Conservation (phyloP, 1,140 invertebrate genomes). For the Dinothrombium tinctorium region DNA sequence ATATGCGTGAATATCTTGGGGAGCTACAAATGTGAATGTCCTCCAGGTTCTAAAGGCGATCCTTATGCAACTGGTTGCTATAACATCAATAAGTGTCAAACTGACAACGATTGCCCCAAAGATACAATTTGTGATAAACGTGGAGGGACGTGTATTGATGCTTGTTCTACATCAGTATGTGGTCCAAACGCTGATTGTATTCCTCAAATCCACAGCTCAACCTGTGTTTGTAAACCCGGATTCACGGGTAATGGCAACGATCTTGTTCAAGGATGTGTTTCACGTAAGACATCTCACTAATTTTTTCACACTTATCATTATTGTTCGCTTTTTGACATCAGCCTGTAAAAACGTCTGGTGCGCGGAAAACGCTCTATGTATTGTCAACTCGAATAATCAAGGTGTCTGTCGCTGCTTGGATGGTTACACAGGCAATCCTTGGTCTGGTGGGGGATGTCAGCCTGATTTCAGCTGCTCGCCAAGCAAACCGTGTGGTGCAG, state of each 20-base stretch:
- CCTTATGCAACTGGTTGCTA: constrained; percentile 18
- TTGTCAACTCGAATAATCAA: constrained; percentile 35
- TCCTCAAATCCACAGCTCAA: constrained; percentile 44
- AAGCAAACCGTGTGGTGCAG: constrained; percentile 42
- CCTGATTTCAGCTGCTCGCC: constrained; percentile 38
- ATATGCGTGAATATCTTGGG: constrained; percentile 67
- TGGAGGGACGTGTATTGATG: constrained; percentile 26
- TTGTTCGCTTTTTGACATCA: too few relatives aligned
- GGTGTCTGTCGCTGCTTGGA: constrained; percentile 46
- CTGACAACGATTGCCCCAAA: constrained; percentile 13
- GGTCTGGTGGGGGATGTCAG: constrained; percentile 46
- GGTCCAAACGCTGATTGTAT: constrained; percentile 58
- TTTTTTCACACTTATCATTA: constrained; percentile 11
- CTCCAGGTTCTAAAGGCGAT: constrained; percentile 33
- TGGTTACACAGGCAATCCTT: constrained; percentile 47
- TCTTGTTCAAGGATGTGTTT: constrained; percentile 46
- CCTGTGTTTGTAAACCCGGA: constrained; percentile 35
- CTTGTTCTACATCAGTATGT: constrained; percentile 46
- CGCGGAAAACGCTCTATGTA: constrained; percentile 41
- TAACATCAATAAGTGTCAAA: constrained; percentile 70
- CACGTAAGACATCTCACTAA: constrained; percentile 41
- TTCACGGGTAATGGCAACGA: constrained; percentile 32
- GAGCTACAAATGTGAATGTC: constrained; percentile 54
- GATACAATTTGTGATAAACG: constrained; percentile 41
- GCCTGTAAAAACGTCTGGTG: constrained; percentile 38